phyloP scores from a whole-genome alignment of 2,113 vertebrate genomes.

The Aspiorhynchus laticeps region DNA sequence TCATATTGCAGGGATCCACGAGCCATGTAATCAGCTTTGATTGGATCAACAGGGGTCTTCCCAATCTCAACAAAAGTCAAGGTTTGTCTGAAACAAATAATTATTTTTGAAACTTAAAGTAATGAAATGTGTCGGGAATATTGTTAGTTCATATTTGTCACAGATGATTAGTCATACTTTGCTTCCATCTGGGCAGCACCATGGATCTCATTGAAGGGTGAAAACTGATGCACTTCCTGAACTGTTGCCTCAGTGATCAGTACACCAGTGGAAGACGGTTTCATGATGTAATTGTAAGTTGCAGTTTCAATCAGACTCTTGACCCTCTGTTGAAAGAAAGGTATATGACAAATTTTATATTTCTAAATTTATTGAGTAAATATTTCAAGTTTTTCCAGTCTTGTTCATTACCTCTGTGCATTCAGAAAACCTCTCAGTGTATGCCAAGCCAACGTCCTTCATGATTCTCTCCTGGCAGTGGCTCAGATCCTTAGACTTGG shows the following conservation, averaged over 20 bases:
- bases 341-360: too few relatives aligned
- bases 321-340: constrained; percentile 64
- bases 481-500: constrained; percentile 80
- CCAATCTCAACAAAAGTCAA: constrained; percentile 72
- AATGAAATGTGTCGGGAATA: not conserved
- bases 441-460: constrained; percentile 76
- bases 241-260: constrained; percentile 76
- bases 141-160: not conserved
- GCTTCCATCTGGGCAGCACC: constrained; percentile 78
- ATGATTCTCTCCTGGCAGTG: constrained; percentile 79
- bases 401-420: constrained; percentile 73
- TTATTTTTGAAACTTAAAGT: not conserved
- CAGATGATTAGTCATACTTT: constrained; percentile 66
- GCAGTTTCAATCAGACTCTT: constrained; percentile 77
- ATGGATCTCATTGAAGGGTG: constrained; percentile 72
- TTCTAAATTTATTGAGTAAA: not conserved
- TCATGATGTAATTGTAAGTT: constrained; percentile 77
- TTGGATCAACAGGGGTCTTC: constrained; percentile 43
- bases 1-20: constrained; percentile 74
- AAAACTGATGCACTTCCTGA: constrained; percentile 78
- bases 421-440: constrained; percentile 67
- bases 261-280: constrained; percentile 61
- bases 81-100: constrained; percentile 69
- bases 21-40: constrained; percentile 57
- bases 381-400: too few relatives aligned